Evolutionary conservation across 2,888 invertebrate genomes (phyloP).

Genomic region (Cantharis flavilabris): DNA sequence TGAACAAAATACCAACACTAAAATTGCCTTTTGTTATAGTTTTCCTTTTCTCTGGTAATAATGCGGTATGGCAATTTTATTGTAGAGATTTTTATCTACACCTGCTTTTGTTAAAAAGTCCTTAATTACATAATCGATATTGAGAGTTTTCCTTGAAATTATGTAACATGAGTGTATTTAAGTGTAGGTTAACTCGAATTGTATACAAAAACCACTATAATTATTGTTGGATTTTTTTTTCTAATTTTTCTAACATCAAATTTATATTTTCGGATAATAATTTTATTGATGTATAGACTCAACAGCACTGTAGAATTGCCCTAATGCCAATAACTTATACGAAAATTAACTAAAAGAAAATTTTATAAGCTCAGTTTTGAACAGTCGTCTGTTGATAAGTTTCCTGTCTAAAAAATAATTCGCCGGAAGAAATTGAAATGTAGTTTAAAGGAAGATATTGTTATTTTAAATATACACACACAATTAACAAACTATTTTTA

Average conservation of each 20-base stretch:
- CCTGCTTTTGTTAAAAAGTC: conserved; percentile 18
- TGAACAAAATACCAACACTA: conserved; percentile 43
- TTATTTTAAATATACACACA: no score
- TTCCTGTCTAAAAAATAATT: no score
- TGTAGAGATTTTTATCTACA: conserved; percentile 34
- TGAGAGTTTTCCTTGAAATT: not conserved
- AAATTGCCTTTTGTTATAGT: conserved; percentile 46
- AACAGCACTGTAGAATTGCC: no score
- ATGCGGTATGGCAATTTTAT: conserved; percentile 40
- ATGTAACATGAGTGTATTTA: not conserved
- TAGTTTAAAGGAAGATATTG: no score
- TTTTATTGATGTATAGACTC: not conserved
- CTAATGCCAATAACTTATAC: no score
- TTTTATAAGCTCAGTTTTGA: no score
- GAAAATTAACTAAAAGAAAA: no score
- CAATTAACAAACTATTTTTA: no score
- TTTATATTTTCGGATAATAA: not conserved
- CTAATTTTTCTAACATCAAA: not conserved
- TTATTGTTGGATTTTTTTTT: not conserved
- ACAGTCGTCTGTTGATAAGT: no score
- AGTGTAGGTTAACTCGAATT: not conserved
- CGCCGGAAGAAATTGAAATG: no score
- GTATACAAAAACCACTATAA: not conserved
- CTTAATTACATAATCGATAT: conserved; percentile 28
- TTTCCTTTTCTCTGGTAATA: conserved; percentile 46